Base-by-base conservation (phyloP, 64 coral and sea anemone genomes). In the Pocillopora verrucosa region DNA sequence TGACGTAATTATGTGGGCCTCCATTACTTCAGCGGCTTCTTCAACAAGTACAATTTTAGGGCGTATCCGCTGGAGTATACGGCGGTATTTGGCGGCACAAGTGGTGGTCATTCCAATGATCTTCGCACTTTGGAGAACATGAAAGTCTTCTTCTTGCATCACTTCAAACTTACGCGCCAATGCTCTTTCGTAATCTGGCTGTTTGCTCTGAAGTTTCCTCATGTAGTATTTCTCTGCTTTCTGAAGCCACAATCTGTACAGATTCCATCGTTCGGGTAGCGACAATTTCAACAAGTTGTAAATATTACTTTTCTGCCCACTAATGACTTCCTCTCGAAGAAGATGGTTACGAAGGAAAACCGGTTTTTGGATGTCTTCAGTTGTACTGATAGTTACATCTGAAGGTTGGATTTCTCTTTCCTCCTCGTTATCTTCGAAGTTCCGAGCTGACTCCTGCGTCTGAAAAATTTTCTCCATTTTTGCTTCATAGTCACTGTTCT, bases 11-110 rank as follows among this genome's bases (percentile, higher is more conserved):
- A 90, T 70, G 72, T 96, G 94, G 60, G 91, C 90, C 67, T 96
- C 94, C 58, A 96, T 82, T 79, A 98, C 89, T 30, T 98, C 96
- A 68, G 96, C 92, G 10, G 96, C 96, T 89, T 98, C 96, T 84
- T 98, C 96, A 9, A 90, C 80, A 19, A 95, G 24, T 34, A 95
- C 67, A 24, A 95, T 89, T 60, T 95, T 95, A 14, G 94, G 94
- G 65, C 56, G 38, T 34, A 95, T 84, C 77, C 74, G 60, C 72
- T 92, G 89, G 20, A 95, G 80, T 45, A 89, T 78, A 2, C 60
- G 81, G 12, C 79, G 91, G 61, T 89, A 89, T 35, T 56, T 95
- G 26, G 90, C 90, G 30, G 94, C 94, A 41, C 90, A 95, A 11
- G 94, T 95, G 57, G 94, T 95, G 73, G 94, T 95, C 94, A 95